Percentiles rank a stretch among this genome's conserved stretches.
Evolutionary conservation across 2,113 vertebrate species (phyloP).

Genomic region (Sterrhoptilus dennistouni): DNA sequence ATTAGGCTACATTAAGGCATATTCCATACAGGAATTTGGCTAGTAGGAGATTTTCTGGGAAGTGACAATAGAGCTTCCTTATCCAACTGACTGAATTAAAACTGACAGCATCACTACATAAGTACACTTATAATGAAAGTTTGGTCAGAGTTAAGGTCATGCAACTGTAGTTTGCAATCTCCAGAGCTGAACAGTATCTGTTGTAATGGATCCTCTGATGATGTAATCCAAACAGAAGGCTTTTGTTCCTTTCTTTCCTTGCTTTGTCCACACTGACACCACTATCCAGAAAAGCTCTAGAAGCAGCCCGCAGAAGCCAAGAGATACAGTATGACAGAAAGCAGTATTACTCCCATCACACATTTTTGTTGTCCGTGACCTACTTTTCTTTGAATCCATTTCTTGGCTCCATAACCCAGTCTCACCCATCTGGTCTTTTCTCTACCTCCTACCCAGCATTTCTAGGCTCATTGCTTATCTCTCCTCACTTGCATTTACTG

Average conservation of each 20-base stretch:
- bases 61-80: not conserved
- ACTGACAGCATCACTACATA: not conserved
- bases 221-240: not conserved
- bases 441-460: not conserved
- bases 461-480: not conserved
- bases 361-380: fast-evolving
- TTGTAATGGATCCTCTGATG: not conserved
- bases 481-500: not conserved
- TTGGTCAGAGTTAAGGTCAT: not conserved
- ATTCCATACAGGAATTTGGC: not conserved
- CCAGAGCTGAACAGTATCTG: not conserved
- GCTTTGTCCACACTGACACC: not conserved
- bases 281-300: not conserved
- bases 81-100: not conserved
- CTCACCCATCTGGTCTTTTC: not conserved
- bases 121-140: not conserved
- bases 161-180: not conserved
- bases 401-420: not conserved
- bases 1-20: not conserved
- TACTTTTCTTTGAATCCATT: not conserved
- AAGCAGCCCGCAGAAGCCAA: not conserved
- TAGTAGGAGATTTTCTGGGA: not conserved
- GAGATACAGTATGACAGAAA: not conserved
- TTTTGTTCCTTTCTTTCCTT: not conserved
- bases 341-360: not conserved